These are phyloP conservation scores for Bhutanitis thaidina DNA, from an alignment of 2,888 invertebrate genomes.

Conservation along the genomic window DNA sequence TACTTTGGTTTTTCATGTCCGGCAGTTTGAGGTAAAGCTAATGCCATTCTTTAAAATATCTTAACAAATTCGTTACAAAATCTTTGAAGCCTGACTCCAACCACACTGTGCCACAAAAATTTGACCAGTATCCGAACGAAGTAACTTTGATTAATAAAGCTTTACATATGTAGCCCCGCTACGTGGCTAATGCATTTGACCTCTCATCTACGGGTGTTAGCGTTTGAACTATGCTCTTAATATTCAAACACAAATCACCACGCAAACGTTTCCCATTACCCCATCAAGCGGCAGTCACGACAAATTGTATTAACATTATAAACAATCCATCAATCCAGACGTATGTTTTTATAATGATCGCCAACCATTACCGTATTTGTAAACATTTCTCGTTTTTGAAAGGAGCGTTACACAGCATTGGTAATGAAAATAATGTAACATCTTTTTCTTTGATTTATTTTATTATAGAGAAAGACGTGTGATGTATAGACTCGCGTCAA, in stretches of 20 bases:
- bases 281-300: slow-evolving; percentile 70
- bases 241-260: slow-evolving; percentile 69
- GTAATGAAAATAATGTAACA: slow-evolving; percentile 26
- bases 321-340: slow-evolving; percentile 56
- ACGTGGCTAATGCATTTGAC: slow-evolving; percentile 78
- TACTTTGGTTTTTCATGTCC: too few species aligned
- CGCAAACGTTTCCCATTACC: slow-evolving; percentile 64
- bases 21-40: too few species aligned
- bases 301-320: slow-evolving; percentile 70
- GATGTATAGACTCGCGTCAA: slow-evolving; percentile 64
- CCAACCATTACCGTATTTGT: slow-evolving; percentile 50
- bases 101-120: not conserved
- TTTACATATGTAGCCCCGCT: slow-evolving; percentile 59
- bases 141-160: slow-evolving; percentile 64
- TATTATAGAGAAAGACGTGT: slow-evolving; percentile 37
- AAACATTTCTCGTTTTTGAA: slow-evolving; percentile 21
- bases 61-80: too few species aligned
- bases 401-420: slow-evolving; percentile 23
- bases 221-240: slow-evolving; percentile 72
- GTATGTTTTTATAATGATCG: slow-evolving; percentile 34
- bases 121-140: slow-evolving; percentile 34
- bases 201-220: slow-evolving; percentile 66
- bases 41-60: too few species aligned
- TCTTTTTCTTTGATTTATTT: slow-evolving; percentile 22
- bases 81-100: too few species aligned